phyloP scores from a whole-genome alignment of 2,113 vertebrate genomes.

The Coreoperca whiteheadi region DNA sequence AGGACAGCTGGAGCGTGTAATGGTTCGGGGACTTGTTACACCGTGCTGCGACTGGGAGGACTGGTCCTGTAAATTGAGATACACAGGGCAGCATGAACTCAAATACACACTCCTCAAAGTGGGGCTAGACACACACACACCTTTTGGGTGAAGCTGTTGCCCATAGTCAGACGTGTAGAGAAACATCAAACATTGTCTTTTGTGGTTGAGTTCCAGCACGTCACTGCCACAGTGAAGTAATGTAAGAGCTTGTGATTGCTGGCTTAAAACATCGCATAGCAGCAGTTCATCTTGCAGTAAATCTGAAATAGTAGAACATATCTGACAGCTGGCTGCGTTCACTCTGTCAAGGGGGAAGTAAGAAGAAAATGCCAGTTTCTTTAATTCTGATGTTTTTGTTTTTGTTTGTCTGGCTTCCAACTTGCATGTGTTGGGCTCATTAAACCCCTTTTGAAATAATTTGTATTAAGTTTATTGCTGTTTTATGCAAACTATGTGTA shows the following conservation, averaged over 20 bases:
- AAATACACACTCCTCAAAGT: not conserved
- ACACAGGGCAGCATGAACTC: not conserved
- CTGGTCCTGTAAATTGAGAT: conserved; percentile 11
- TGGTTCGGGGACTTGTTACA: conserved; percentile 37
- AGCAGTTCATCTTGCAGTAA: conserved; percentile 32
- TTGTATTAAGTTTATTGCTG: not conserved
- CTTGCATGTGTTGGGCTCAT: not conserved
- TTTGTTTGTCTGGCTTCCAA: conserved; percentile 7
- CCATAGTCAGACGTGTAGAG: not conserved
- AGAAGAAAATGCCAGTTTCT: conserved; percentile 12
- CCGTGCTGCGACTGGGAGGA: conserved; percentile 18
- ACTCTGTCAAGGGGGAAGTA: conserved; percentile 7
- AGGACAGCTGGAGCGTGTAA: conserved; percentile 22
- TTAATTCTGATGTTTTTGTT: conserved; percentile 15
- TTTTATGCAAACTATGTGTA: not conserved
- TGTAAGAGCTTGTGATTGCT: conserved; percentile 44
- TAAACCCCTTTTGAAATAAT: not conserved
- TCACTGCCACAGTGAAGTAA: conserved; percentile 38
- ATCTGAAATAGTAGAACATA: conserved; percentile 20
- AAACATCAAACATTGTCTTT: conserved; percentile 21
- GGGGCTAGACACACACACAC: not conserved
- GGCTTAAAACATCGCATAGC: conserved; percentile 30
- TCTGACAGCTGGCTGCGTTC: conserved; percentile 41
- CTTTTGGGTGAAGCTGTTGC: not conserved
- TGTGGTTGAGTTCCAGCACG: conserved; percentile 23